phyloP scores from a whole-genome alignment of 2,113 vertebrate genomes.

The Campylomormyrus numenius region DNA sequence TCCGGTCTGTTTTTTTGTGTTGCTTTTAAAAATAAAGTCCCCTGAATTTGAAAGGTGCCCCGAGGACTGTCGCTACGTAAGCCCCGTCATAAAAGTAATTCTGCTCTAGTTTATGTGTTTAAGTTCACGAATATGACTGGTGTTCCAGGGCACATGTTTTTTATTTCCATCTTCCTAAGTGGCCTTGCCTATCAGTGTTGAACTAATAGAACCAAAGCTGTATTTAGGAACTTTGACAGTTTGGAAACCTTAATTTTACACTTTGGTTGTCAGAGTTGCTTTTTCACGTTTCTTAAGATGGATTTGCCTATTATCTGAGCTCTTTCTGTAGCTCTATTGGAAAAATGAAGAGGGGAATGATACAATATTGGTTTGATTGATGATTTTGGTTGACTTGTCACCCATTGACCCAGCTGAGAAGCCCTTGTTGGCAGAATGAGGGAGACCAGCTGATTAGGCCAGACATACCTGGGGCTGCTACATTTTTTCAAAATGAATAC shows the following conservation, averaged over 20 bases:
- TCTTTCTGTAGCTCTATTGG: too few relatives aligned
- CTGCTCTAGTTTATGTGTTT: neutral
- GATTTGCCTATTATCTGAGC: too few relatives aligned
- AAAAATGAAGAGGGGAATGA: neutral
- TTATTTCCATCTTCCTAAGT: neutral
- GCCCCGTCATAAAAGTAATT: neutral
- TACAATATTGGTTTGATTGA: neutral
- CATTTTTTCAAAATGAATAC: neutral
- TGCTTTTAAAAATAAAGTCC: neutral
- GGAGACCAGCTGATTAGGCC: neutral
- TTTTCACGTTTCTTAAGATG: too few relatives aligned
- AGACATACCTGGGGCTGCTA: neutral
- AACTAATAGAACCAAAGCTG: neutral
- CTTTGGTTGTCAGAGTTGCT: too few relatives aligned
- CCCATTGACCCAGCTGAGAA: neutral
- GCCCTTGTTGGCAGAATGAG: neutral
- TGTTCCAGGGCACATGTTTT: neutral
- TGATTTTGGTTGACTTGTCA: neutral
- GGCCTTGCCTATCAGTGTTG: neutral
- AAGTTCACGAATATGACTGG: neutral
- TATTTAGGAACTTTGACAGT: too few relatives aligned
- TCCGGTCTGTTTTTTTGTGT: neutral
- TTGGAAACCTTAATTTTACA: too few relatives aligned
- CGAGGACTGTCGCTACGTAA: neutral
- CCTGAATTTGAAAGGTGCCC: neutral